phyloP scores from a whole-genome alignment of 2,113 vertebrate species.

The Macquaria ambigua region DNA sequence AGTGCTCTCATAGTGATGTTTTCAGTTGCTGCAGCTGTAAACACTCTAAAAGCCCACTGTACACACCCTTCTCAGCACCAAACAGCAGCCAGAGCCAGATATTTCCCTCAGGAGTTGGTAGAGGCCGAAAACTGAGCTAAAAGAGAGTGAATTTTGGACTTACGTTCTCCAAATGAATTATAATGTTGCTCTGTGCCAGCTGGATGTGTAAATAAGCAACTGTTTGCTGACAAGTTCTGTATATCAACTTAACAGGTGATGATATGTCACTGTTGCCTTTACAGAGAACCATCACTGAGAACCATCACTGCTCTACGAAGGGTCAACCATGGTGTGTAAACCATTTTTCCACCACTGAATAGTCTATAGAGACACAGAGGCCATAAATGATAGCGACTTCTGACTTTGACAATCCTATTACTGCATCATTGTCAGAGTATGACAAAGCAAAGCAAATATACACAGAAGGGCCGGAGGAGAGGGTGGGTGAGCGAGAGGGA shows the following conservation, averaged over 20 bases:
- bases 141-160: neutral
- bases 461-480: conserved; percentile 42
- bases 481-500: conserved; percentile 41
- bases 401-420: conserved; percentile 67
- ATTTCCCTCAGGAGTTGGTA: too few species aligned
- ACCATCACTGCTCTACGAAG: neutral
- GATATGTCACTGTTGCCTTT: neutral
- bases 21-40: neutral
- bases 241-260: neutral
- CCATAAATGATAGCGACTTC: conserved; percentile 52
- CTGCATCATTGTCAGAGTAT: conserved; percentile 60
- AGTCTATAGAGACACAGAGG: conserved; percentile 32
- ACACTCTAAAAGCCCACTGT: neutral
- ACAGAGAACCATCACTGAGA: neutral
- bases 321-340: conserved; percentile 17
- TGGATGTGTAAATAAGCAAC: neutral
- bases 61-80: neutral
- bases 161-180: neutral
- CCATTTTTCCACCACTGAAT: conserved; percentile 14
- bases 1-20: neutral
- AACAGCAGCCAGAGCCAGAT: neutral
- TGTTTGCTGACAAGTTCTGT: neutral
- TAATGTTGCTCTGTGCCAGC: neutral
- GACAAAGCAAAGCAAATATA: conserved; percentile 69
- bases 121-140: neutral